Percentiles rank a stretch among this genome's conserved stretches.
phyloP scores from a whole-genome alignment of 1,140 invertebrate species.

The Nymphalis io region DNA sequence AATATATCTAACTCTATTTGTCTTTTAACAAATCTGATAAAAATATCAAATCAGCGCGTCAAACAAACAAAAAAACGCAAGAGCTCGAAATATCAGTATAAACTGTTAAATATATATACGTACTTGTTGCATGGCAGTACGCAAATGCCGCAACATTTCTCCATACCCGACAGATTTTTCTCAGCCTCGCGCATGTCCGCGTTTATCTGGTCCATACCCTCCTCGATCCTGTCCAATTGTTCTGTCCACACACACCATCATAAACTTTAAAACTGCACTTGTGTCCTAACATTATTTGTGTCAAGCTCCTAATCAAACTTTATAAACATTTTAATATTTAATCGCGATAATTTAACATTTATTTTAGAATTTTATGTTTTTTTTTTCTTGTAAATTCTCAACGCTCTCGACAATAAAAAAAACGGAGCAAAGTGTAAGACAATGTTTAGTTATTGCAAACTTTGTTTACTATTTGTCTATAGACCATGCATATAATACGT shows the following conservation, averaged over 20 bases:
- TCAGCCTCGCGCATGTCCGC: conserved; percentile 99
- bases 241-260: conserved; percentile 85
- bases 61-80: too few species aligned
- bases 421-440: conserved; percentile 72
- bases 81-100: not conserved
- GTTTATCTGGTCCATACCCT: conserved; percentile 99
- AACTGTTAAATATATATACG: conserved; percentile 47
- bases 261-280: conserved; percentile 57
- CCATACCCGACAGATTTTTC: conserved; percentile 99
- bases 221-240: conserved; percentile 99
- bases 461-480: conserved; percentile 29
- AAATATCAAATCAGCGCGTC: too few species aligned
- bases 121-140: conserved; percentile 99
- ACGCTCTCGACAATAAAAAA: conserved; percentile 78
- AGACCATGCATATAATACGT: conserved; percentile 31
- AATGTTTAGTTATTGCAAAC: conserved; percentile 34
- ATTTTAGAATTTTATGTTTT: conserved; percentile 32
- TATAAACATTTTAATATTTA: conserved; percentile 30
- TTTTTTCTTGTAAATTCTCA: conserved; percentile 76
- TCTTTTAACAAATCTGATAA: too few species aligned
- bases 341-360: conserved; percentile 49
- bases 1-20: too few species aligned
- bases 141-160: conserved; percentile 99
- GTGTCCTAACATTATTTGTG: conserved; percentile 16
- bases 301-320: conserved; percentile 56